A percentile compares a stretch with the other conserved stretches of the same genome.
Evolutionary conservation across 2,797 vertebrate species (phyloP).

Genomic region (Sphenodon punctatus): DNA sequence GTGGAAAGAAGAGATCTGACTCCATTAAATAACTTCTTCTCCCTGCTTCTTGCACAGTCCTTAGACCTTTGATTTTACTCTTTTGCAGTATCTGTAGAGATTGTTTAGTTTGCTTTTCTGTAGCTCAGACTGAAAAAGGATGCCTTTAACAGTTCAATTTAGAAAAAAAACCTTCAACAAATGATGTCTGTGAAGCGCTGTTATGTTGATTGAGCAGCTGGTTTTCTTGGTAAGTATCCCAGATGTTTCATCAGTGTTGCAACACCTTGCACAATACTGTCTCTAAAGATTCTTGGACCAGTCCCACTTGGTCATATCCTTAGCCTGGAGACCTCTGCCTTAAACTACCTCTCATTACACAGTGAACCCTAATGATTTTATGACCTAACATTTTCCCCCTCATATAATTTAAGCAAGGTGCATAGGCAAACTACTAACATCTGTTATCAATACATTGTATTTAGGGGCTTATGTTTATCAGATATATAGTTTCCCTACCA

Average conservation of each 20-base stretch:
- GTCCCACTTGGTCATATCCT: constrained; percentile 29
- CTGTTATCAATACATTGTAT: constrained; percentile 42
- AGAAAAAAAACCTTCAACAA: constrained; percentile 20
- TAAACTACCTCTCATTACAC: constrained; percentile 41
- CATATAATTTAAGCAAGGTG: constrained; percentile 44
- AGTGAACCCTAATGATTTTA: constrained; percentile 60
- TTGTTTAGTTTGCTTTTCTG: not conserved
- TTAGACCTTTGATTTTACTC: not conserved
- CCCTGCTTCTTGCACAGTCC: too few species aligned
- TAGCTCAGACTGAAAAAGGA: not conserved
- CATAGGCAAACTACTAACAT: constrained; percentile 34
- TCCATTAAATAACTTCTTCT: not conserved
- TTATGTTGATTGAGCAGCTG: constrained; percentile 45
- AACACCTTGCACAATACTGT: constrained; percentile 35
- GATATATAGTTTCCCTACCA: constrained; percentile 23
- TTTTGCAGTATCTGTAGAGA: not conserved
- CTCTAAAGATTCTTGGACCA: constrained; percentile 32
- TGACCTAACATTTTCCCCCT: constrained; percentile 29
- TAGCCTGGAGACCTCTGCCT: constrained; percentile 23
- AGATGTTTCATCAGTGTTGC: constrained; percentile 43
- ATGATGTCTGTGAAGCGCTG: constrained; percentile 35
- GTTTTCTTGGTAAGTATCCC: constrained; percentile 17
- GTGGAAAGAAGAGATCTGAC: constrained; percentile 14
- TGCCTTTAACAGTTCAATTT: not conserved
- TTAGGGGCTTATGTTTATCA: constrained; percentile 37